Conservation (phyloP, 2,888 invertebrate genomes). For the Vanessa cardui region DNA sequence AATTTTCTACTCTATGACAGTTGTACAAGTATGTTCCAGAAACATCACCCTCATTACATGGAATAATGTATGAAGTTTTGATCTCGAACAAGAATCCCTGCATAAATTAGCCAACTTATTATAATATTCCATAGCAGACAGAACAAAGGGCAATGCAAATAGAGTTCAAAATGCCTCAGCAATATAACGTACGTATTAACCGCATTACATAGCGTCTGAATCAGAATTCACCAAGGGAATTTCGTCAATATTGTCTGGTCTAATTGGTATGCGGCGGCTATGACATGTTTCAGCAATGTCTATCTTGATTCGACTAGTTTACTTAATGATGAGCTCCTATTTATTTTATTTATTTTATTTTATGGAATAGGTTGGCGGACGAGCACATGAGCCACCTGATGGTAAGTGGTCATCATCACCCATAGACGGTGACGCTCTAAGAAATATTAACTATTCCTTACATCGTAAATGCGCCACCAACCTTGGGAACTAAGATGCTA, state of each 20-base stretch:
- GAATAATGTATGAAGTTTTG: too few relatives aligned
- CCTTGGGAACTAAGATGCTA: too few relatives aligned
- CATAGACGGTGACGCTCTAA: too few relatives aligned
- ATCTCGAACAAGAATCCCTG: neutral
- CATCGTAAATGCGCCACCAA: too few relatives aligned
- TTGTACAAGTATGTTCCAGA: too few relatives aligned
- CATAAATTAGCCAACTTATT: neutral
- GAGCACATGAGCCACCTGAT: too few relatives aligned
- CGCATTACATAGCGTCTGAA: neutral
- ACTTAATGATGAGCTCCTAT: neutral
- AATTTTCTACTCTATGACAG: too few relatives aligned
- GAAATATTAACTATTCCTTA: too few relatives aligned
- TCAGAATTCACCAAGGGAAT: constrained; percentile 10
- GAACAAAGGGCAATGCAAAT: neutral
- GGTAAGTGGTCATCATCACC: too few relatives aligned
- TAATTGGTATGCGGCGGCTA: neutral
- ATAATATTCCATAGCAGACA: neutral
- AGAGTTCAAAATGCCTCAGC: neutral
- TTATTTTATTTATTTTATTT: too few relatives aligned
- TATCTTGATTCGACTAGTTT: neutral
- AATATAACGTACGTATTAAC: neutral
- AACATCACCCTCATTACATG: too few relatives aligned
- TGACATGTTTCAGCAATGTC: neutral
- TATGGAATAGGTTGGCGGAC: too few relatives aligned
- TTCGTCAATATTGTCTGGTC: constrained; percentile 9